phyloP scores from a whole-genome alignment of 2,113 vertebrate genomes.

The Nannospalax galili region DNA sequence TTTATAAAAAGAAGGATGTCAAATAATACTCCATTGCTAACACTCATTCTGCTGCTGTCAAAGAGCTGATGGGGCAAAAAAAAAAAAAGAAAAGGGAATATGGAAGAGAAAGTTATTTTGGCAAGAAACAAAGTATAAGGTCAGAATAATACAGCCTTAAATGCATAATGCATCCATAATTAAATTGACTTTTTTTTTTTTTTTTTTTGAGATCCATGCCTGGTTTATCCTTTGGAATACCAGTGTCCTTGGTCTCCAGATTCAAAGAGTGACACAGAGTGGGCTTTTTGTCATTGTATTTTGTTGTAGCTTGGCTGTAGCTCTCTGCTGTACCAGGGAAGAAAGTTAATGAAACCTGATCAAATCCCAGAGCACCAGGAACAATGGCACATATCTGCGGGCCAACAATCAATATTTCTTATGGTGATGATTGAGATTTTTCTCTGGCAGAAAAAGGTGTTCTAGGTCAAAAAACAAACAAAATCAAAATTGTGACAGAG shows the following conservation, averaged over 20 bases:
- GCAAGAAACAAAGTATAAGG: conserved; percentile 10
- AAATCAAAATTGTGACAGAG: conserved; percentile 33
- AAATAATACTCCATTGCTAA: conserved; percentile 71
- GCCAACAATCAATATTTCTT: conserved; percentile 65
- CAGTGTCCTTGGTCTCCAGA: background rate
- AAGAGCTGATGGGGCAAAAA: conserved; percentile 45
- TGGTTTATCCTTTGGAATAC: background rate
- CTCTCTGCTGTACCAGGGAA: background rate
- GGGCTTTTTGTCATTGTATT: background rate
- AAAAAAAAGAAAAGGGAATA: background rate
- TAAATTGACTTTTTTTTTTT: background rate
- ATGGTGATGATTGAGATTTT: conserved; percentile 51
- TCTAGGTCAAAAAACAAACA: conserved; percentile 58
- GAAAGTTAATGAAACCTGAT: conserved; percentile 60
- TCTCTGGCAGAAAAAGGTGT: conserved; percentile 64
- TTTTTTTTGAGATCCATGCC: background rate
- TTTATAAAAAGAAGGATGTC: conserved; percentile 81
- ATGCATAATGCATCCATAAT: conserved; percentile 33
- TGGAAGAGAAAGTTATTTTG: conserved; percentile 49
- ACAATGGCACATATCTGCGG: background rate
- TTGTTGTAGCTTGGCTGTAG: background rate
- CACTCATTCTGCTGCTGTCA: conserved; percentile 63
- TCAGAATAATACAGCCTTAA: background rate
- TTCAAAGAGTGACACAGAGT: conserved; percentile 4
- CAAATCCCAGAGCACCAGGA: background rate